Evolutionary conservation across 2,113 vertebrate species (phyloP), one percentile per base, ranked within the genome.

Genomic region (Tachuris rubrigastra): DNA sequence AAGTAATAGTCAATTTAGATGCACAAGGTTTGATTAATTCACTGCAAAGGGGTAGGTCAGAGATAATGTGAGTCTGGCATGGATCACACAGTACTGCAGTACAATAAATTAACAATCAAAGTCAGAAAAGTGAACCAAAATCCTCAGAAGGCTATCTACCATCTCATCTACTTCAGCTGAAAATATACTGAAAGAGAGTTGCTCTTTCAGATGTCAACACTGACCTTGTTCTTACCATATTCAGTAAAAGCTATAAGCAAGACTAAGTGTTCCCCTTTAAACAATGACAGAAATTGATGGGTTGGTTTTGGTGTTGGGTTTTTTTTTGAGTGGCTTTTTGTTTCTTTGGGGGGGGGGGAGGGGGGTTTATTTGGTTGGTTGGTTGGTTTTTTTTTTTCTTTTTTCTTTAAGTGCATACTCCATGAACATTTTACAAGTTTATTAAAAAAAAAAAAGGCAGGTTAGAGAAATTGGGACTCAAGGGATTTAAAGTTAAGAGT

Each of bases 181-280:
- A 95, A 94, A 67, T 68, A 77, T 30, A 92, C n/a, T 58, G 4
- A 46, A 83, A 91, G 80, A 35, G 10, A 87, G 35, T 13, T 63
- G 67, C 50, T 96, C 59, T 87, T 95, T 90, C 10, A 90, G 75
- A 94, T 85, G 73, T 92, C 63, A 95, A 93, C 95, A 74, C 42
- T 76, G 10, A 75, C 13, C 58, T 85, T 76, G 25, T 85, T 97
- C 95, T 97, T 90, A 94, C 94, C 95, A 97, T 96, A 97, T 81
- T 97, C 53, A 97, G 94, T 97, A 95, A 97, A 88, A 97, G 66
- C 93, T 94, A 85, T 83, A 94, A 13, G 39, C 18, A 95, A 66
- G 74, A 39, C 23, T 59, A 53, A 92, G 76, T 10, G 42, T 50
- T 97, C 68, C 74, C 19, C 46, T 90, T 96, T 83, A 96, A 96